Evolutionary conservation across 2,113 vertebrate species (phyloP).

Genomic region (Scomber colias): DNA sequence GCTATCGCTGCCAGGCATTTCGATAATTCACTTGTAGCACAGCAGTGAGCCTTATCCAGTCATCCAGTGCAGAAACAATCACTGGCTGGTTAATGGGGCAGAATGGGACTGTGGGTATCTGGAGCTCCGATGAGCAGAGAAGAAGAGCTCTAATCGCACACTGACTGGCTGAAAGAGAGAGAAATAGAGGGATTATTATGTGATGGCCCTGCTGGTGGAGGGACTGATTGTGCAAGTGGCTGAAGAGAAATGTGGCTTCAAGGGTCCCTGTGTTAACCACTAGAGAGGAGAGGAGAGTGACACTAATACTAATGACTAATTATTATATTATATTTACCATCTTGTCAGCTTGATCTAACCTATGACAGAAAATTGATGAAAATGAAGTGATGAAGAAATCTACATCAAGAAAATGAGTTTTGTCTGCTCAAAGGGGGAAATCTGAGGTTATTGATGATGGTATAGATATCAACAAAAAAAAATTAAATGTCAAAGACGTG

Average conservation of each 20-base stretch:
- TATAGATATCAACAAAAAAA: no score
- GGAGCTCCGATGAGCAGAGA: slow-evolving; percentile 44
- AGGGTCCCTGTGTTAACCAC: slow-evolving; percentile 31
- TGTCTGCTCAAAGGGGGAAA: no score
- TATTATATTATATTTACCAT: no score
- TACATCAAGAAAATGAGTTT: background rate
- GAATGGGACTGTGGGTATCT: slow-evolving; percentile 58
- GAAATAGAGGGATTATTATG: slow-evolving; percentile 54
- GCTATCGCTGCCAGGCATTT: background rate
- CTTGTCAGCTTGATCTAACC: no score
- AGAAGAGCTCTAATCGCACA: slow-evolving; percentile 52
- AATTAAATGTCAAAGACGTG: background rate
- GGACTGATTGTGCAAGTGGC: slow-evolving; percentile 37
- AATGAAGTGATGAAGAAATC: no score
- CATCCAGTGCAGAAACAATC: slow-evolving; percentile 49
- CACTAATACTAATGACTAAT: no score
- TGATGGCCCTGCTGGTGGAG: background rate
- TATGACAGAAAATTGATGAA: no score
- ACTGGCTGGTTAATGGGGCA: slow-evolving; percentile 52
- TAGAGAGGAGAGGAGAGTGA: background rate
- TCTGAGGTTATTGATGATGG: no score
- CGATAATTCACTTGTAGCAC: slow-evolving; percentile 19
- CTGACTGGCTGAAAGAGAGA: slow-evolving; percentile 31
- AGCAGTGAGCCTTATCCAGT: slow-evolving; percentile 17
- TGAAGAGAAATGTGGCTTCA: slow-evolving; percentile 25